Percentiles rank a stretch among this genome's conserved stretches.
Conservation (phyloP, 2,113 vertebrate genomes). For the Mus musculus region GRCm39 chr5:98465001-98465500, state of each 20-base stretch:
- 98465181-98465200: not conserved
- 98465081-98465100: not conserved
- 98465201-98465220: not conserved
- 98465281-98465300: not conserved
- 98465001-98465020: constrained; percentile 45
- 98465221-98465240: not conserved
- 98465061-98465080: not conserved
- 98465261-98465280: not conserved
- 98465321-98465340: not conserved
- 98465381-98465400: not conserved
- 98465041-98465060: not conserved
- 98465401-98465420: not conserved
- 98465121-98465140: not conserved
- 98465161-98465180: constrained; percentile 23
- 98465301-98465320: not conserved
- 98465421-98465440: not conserved
- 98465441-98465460: not conserved
- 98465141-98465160: not conserved
- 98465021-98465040: not conserved
- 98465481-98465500: not conserved
- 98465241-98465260: not conserved
- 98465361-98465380: not conserved
- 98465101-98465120: constrained; percentile 7
- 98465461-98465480: not conserved
- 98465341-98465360: not conserved